phyloP scores from a whole-genome alignment of 2,797 vertebrate genomes.

The Phaenicophaeus curvirostris region DNA sequence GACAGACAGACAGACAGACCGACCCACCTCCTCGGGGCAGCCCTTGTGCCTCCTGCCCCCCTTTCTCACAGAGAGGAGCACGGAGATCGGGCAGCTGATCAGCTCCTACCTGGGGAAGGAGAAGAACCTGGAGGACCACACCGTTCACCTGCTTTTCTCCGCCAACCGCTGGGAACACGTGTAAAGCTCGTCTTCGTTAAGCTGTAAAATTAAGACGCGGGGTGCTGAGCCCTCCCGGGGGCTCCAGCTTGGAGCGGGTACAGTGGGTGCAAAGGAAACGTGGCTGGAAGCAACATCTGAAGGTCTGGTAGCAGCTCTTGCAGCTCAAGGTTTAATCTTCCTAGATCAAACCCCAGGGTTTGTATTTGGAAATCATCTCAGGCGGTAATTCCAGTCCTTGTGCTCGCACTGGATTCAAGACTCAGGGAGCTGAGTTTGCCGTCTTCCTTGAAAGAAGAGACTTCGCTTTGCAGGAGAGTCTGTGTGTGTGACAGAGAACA shows the following conservation, averaged over 20 bases:
- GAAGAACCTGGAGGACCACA: slow-evolving; percentile 90
- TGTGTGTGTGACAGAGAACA: too few relatives aligned
- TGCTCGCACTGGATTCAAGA: not conserved
- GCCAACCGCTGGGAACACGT: slow-evolving; percentile 97
- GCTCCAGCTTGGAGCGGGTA: not conserved
- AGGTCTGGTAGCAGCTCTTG: too few relatives aligned
- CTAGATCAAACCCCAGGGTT: not conserved
- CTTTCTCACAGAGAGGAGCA: slow-evolving; percentile 84
- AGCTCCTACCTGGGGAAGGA: slow-evolving; percentile 88
- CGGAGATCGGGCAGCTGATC: slow-evolving; percentile 89
- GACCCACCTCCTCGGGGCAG: not conserved
- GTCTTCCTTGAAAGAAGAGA: too few relatives aligned
- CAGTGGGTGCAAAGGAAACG: not conserved
- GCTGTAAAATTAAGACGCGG: rapidly evolving
- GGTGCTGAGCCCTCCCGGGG: rapidly evolving
- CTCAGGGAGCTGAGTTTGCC: too few relatives aligned
- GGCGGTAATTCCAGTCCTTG: rapidly evolving
- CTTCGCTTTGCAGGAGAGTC: too few relatives aligned
- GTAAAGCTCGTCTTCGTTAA: slow-evolving; percentile 73
- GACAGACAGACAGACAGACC: too few relatives aligned
- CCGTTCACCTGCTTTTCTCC: slow-evolving; percentile 93
- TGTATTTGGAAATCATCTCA: not conserved
- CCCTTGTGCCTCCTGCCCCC: not conserved
- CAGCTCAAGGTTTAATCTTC: not conserved
- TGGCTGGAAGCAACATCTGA: not conserved